phyloP scores from a whole-genome alignment of 2,797 vertebrate genomes.

The Hyperoplus lanceolatus region DNA sequence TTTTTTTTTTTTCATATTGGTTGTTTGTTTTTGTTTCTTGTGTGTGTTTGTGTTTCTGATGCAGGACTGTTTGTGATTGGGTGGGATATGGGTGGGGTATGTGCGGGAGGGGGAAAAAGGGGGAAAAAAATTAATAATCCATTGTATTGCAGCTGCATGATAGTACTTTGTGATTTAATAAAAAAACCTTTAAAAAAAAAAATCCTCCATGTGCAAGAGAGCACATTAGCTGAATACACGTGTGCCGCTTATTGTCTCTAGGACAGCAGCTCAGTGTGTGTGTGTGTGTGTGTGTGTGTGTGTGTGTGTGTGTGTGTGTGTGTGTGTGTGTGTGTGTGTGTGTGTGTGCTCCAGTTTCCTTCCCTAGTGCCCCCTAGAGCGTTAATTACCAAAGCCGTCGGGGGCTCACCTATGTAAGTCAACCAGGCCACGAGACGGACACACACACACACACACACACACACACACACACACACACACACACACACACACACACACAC shows the following conservation, averaged over 20 bases:
- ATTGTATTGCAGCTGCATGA: no score
- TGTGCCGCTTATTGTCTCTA: conserved; percentile 24
- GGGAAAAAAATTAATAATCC: no score
- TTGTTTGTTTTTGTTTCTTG: no score
- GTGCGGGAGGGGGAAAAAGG: no score
- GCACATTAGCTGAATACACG: conserved; percentile 30
- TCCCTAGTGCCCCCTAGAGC: conserved; percentile 43
- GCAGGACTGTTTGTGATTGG: no score
- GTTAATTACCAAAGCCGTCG: conserved; percentile 71
- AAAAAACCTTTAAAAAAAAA: conserved; percentile 54
- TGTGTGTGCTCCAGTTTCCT: conserved; percentile 43
- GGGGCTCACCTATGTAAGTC: conserved; percentile 66
- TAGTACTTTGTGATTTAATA: no score
- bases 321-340: conserved; percentile 30
- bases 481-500: conserved; percentile 3
- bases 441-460: background rate
- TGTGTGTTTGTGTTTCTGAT: no score
- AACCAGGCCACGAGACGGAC: conserved; percentile 56
- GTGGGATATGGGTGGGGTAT: no score
- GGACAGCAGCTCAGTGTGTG: conserved; percentile 33
- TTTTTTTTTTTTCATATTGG: no score
- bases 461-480: background rate
- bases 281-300: conserved; percentile 28
- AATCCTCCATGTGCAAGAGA: conserved; percentile 43
- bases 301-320: conserved; percentile 29